A percentile compares a stretch with the other conserved stretches of the same genome.
Evolutionary conservation across 1,140 invertebrate genomes (phyloP).

Genomic region (Lordiphosa mommai): DNA sequence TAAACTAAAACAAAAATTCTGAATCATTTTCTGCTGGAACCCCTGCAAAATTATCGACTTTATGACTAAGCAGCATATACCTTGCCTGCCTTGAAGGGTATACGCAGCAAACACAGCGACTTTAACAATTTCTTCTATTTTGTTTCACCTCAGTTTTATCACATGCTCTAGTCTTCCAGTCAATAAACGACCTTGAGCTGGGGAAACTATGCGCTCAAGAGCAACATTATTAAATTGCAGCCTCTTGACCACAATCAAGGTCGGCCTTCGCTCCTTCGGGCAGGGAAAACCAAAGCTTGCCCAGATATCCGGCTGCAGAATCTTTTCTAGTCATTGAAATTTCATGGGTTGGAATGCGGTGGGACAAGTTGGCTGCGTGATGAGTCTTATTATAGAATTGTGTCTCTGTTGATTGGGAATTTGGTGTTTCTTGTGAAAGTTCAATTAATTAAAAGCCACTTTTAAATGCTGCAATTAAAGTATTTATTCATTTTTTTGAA

Average conservation of each 20-base stretch:
- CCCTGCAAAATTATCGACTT: neutral
- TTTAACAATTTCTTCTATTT: constrained; percentile 8
- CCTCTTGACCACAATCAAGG: constrained; percentile 9
- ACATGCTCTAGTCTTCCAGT: constrained; percentile 1
- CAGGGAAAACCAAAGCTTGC: neutral
- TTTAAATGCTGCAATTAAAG: constrained; percentile 8
- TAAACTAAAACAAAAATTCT: no score
- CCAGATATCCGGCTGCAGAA: neutral
- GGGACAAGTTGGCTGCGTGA: neutral
- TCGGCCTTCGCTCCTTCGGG: neutral
- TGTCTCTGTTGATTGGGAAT: constrained; percentile 1
- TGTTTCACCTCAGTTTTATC: neutral
- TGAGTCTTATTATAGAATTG: neutral
- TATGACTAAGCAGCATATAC: neutral
- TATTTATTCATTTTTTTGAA: neutral
- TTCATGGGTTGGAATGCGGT: constrained; percentile 1
- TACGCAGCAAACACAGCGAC: neutral
- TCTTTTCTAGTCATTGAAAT: neutral
- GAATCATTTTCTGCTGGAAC: no score
- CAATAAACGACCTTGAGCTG: constrained; percentile 12
- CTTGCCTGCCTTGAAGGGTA: neutral
- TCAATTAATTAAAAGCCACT: constrained; percentile 3
- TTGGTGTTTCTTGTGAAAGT: constrained; percentile 6
- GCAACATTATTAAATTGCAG: neutral
- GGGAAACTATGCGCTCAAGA: constrained; percentile 3